These are phyloP conservation scores for Gryllus bimaculatus DNA, from an alignment of 1,140 invertebrate species.

Conservation along the genomic window DNA sequence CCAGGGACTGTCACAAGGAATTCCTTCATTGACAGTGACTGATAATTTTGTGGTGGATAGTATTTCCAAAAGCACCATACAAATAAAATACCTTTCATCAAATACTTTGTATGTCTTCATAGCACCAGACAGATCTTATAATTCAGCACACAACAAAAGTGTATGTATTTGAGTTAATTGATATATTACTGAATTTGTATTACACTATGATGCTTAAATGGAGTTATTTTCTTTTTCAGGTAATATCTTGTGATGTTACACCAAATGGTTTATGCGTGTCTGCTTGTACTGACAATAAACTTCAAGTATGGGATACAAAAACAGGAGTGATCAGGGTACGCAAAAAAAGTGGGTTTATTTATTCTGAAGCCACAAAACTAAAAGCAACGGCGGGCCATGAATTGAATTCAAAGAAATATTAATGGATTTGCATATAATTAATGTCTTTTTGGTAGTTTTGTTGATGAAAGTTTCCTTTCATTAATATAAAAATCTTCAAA, in stretches of 20 bases:
- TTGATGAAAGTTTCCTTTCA: background rate
- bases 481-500: no score
- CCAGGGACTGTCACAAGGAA: constrained; percentile 30
- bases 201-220: background rate
- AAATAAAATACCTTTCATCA: constrained; percentile 35
- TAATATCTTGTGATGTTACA: constrained; percentile 44
- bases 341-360: background rate
- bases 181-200: background rate
- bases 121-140: constrained; percentile 35
- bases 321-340: constrained; percentile 43
- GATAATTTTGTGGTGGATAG: constrained; percentile 34
- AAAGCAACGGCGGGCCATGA: constrained; percentile 2
- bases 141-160: constrained; percentile 35
- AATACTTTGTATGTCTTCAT: constrained; percentile 36
- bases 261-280: constrained; percentile 51
- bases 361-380: no score
- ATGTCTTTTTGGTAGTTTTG: background rate
- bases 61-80: constrained; percentile 32
- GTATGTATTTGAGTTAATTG: constrained; percentile 8
- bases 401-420: constrained; percentile 16
- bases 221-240: constrained; percentile 28
- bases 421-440: constrained; percentile 20
- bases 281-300: constrained; percentile 45
- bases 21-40: constrained; percentile 27
- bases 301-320: constrained; percentile 53